phyloP scores from a whole-genome alignment of 2,113 vertebrate genomes.

The Mustelus asterias region DNA sequence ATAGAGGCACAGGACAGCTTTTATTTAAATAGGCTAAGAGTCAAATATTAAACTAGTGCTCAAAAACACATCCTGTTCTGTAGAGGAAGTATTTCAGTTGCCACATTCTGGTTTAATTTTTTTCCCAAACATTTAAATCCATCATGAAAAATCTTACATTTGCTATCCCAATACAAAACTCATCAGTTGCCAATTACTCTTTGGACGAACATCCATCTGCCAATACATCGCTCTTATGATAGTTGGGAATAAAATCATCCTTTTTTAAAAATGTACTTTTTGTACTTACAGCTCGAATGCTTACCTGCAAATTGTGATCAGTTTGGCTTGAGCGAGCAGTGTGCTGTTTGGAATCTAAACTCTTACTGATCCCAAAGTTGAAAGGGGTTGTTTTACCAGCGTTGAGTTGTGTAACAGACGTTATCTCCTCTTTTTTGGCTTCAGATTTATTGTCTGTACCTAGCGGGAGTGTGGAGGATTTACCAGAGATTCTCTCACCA shows the following conservation, averaged over 20 bases:
- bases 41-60: neutral
- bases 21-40: neutral
- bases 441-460: constrained; percentile 46
- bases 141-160: too few species aligned
- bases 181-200: neutral
- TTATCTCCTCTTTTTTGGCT: constrained; percentile 53
- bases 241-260: neutral
- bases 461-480: constrained; percentile 51
- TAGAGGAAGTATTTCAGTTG: neutral
- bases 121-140: neutral
- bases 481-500: constrained; percentile 41
- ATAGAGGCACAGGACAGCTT: neutral
- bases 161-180: neutral
- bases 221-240: neutral
- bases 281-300: neutral
- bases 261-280: neutral
- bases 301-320: neutral
- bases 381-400: constrained; percentile 37
- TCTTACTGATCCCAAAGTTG: constrained; percentile 50
- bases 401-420: constrained; percentile 53
- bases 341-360: constrained; percentile 38
- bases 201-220: neutral
- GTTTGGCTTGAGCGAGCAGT: neutral
- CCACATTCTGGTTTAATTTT: neutral
- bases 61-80: neutral